Evolutionary conservation across 2,113 vertebrate species (phyloP).

Genomic region (Pyxicephalus adspersus): DNA sequence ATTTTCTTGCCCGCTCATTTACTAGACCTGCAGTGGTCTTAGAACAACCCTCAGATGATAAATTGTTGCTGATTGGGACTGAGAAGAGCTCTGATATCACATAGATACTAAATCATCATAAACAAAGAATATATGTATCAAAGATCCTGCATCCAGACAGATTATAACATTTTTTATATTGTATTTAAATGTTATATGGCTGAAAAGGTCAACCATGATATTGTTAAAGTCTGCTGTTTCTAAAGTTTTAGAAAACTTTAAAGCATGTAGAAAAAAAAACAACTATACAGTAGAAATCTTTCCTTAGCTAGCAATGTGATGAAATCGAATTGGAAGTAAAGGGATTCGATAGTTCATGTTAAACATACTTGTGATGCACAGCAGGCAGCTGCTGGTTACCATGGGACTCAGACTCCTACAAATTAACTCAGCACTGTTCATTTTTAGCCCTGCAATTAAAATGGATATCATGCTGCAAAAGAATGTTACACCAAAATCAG

Average conservation of each 20-base stretch:
- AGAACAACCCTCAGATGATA: no score
- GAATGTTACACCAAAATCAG: not conserved
- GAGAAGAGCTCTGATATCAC: no score
- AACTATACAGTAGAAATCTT: not conserved
- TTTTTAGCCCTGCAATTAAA: slow-evolving; percentile 43
- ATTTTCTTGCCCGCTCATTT: no score
- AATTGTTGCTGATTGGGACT: no score
- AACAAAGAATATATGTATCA: no score
- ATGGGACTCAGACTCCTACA: slow-evolving; percentile 44
- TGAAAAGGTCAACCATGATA: no score
- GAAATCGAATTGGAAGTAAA: not conserved
- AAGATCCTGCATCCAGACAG: no score
- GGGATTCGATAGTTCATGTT: slow-evolving; percentile 13
- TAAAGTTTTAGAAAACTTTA: not conserved
- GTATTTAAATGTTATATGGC: no score
- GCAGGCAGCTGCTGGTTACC: slow-evolving; percentile 36
- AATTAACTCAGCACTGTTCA: slow-evolving; percentile 42
- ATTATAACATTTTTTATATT: no score
- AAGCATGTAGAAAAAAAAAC: not conserved
- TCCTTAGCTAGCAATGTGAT: not conserved
- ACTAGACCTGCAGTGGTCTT: no score
- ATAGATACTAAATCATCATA: no score
- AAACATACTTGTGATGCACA: slow-evolving; percentile 25
- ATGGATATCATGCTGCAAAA: not conserved
- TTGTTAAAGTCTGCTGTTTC: no score